Percentiles rank a stretch among this genome's conserved stretches.
Conservation (phyloP, 2,797 vertebrate genomes). For the Manis crassicaudata region DNA sequence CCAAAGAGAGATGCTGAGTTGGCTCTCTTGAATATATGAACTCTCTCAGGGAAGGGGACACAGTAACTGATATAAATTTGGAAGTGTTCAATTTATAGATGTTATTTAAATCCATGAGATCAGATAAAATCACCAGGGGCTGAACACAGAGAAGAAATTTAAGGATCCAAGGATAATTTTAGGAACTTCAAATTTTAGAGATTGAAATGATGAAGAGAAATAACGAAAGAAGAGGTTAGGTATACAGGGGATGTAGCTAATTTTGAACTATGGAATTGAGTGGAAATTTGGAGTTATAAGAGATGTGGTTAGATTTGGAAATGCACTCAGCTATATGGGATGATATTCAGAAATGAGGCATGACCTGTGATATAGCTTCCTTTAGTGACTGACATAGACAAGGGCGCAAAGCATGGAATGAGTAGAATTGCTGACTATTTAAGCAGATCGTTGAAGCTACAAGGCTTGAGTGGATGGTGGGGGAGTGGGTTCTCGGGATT, state of each 20-base stretch:
- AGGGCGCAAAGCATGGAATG: neutral
- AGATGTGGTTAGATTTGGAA: neutral
- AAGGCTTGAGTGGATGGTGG: conserved; percentile 30
- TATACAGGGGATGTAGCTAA: neutral
- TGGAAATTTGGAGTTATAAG: neutral
- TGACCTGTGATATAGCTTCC: neutral
- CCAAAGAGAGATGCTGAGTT: neutral
- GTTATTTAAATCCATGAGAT: neutral
- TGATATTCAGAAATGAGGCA: neutral
- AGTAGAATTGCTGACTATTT: neutral
- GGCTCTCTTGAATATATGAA: neutral
- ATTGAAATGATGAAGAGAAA: neutral
- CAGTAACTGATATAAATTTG: neutral
- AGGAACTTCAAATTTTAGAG: neutral
- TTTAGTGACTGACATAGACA: neutral
- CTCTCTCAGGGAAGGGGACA: neutral
- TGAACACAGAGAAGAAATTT: neutral
- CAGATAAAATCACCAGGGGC: neutral
- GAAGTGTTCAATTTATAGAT: neutral
- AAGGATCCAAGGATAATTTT: neutral
- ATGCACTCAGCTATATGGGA: neutral
- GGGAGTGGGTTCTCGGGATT: conserved; percentile 46
- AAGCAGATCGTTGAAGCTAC: conserved; percentile 32
- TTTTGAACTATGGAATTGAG: neutral
- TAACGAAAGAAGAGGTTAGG: neutral